Evolutionary conservation across 2,113 vertebrate species (phyloP).

Genomic region (Tretioscincus oriximinensis): DNA sequence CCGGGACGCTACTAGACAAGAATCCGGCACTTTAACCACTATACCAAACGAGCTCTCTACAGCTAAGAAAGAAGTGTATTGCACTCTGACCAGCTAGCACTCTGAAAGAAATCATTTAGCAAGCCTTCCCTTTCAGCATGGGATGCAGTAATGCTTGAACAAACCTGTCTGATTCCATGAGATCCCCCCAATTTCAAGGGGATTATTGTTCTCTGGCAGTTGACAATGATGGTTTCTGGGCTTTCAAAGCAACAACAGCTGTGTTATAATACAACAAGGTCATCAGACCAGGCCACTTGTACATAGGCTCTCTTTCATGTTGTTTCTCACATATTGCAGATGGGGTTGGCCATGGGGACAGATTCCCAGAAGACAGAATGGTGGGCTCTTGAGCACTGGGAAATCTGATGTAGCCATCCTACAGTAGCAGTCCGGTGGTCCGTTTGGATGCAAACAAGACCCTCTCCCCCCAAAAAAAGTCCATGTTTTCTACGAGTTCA

Average conservation of each 20-base stretch:
- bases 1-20: too few relatives aligned
- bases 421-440: too few relatives aligned
- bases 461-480: too few relatives aligned
- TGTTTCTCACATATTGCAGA: too few relatives aligned
- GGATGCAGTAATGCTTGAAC: constrained; percentile 16
- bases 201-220: background rate
- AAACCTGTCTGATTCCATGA: constrained; percentile 5
- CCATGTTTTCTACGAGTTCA: too few relatives aligned
- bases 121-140: background rate
- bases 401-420: too few relatives aligned
- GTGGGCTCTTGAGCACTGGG: background rate
- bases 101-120: background rate
- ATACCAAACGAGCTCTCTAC: too few relatives aligned
- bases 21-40: too few relatives aligned
- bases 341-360: too few relatives aligned
- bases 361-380: background rate
- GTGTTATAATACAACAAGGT: background rate
- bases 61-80: too few relatives aligned
- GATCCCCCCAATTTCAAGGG: constrained; percentile 20
- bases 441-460: too few relatives aligned
- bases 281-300: background rate
- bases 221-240: background rate
- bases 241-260: background rate
- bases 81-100: too few relatives aligned
- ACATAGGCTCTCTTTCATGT: background rate